These are phyloP conservation scores for Pseudopipra pipra DNA, from an alignment of 2,113 vertebrate species.

Conservation along the genomic window DNA sequence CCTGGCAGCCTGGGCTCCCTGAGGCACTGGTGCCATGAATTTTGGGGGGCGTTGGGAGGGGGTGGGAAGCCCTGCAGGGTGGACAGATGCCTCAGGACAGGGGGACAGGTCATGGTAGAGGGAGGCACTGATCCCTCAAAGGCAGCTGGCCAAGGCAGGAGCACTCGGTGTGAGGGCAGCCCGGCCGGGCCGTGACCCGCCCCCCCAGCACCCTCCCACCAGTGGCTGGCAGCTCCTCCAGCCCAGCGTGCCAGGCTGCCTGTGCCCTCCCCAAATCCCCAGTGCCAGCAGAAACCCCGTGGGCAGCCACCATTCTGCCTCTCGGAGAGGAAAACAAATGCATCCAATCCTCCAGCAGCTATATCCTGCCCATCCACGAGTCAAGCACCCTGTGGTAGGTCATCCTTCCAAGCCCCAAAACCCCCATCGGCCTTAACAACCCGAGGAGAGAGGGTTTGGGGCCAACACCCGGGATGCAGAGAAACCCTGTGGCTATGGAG, in stretches of 20 bases:
- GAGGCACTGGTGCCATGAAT: neutral
- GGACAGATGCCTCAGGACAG: neutral
- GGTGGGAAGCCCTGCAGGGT: neutral
- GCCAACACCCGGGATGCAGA: fast-evolving
- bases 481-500: fast-evolving
- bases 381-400: fast-evolving
- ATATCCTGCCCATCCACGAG: fast-evolving
- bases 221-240: neutral
- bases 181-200: fast-evolving
- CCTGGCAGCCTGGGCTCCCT: neutral
- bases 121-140: neutral
- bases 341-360: fast-evolving
- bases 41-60: no score
- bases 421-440: neutral
- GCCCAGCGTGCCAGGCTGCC: neutral
- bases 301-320: neutral
- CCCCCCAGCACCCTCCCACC: neutral
- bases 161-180: fast-evolving
- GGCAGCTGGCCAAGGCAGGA: neutral
- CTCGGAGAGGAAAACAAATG: neutral
- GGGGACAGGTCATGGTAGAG: neutral
- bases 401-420: neutral
- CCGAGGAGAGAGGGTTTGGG: neutral
- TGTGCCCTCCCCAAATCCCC: neutral
- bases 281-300: neutral